Evolutionary conservation across 2,888 invertebrate genomes (phyloP).

Genomic region (Thumatha senex): DNA sequence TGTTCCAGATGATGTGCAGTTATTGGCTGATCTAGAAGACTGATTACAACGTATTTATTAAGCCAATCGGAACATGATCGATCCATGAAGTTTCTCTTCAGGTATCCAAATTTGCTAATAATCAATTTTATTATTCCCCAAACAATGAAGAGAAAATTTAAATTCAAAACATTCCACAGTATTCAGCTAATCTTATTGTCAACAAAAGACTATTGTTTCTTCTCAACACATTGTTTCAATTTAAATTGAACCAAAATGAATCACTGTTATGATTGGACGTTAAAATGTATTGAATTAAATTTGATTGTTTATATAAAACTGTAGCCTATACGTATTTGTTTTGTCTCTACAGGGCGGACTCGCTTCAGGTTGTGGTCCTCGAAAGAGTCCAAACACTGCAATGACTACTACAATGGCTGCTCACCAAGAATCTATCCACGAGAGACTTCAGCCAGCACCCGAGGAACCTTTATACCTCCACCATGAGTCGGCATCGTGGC

Average conservation of each 20-base stretch:
- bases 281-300: slow-evolving; percentile 77
- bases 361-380: slow-evolving; percentile 63
- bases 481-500: slow-evolving; percentile 81
- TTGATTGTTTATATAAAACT: slow-evolving; percentile 71
- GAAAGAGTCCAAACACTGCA: slow-evolving; percentile 71
- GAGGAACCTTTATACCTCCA: slow-evolving; percentile 75
- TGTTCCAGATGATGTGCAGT: slow-evolving; percentile 69
- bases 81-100: slow-evolving; percentile 61
- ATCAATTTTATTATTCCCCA: slow-evolving; percentile 60
- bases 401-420: slow-evolving; percentile 84
- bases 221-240: slow-evolving; percentile 78
- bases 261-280: slow-evolving; percentile 78
- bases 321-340: slow-evolving; percentile 21
- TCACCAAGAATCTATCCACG: slow-evolving; percentile 81
- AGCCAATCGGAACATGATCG: slow-evolving; percentile 66
- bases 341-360: slow-evolving; percentile 63
- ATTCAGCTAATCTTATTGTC: slow-evolving; percentile 81
- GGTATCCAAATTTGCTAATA: slow-evolving; percentile 52
- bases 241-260: slow-evolving; percentile 73
- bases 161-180: slow-evolving; percentile 79
- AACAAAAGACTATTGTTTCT: slow-evolving; percentile 81
- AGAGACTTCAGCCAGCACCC: slow-evolving; percentile 73
- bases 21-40: slow-evolving; percentile 72
- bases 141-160: slow-evolving; percentile 77
- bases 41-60: slow-evolving; percentile 66